phyloP scores from a whole-genome alignment of 2,888 invertebrate species.

The Leucophenga maculata region DNA sequence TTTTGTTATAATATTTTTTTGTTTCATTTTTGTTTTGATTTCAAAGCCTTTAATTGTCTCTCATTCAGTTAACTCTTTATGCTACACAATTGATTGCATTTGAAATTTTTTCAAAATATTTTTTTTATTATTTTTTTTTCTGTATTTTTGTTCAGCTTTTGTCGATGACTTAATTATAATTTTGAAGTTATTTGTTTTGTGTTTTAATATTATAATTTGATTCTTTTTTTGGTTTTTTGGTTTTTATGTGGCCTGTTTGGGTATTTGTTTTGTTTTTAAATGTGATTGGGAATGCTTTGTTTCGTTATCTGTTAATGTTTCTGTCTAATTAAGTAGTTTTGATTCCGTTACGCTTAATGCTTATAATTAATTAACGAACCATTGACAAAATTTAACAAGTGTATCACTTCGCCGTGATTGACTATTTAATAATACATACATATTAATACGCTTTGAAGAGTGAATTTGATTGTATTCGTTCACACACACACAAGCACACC shows the following conservation, averaged over 20 bases:
- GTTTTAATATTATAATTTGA: no score
- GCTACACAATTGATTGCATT: constrained; percentile 11
- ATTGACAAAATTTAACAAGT: constrained; percentile 25
- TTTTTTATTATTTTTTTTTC: neutral
- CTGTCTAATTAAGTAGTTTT: no score
- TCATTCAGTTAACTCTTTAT: neutral
- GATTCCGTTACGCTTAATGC: neutral
- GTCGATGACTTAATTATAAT: no score
- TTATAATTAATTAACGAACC: constrained; percentile 21
- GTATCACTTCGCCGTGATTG: constrained; percentile 12
- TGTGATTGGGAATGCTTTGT: no score
- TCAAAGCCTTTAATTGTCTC: constrained; percentile 20
- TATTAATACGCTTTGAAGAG: neutral
- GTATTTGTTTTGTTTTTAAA: no score
- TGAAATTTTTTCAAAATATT: neutral
- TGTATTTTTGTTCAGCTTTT: neutral
- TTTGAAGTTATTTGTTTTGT: no score
- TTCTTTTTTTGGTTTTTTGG: no score
- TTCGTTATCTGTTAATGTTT: neutral
- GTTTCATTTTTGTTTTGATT: constrained; percentile 9
- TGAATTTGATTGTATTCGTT: neutral
- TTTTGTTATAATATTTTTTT: neutral
- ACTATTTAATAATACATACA: neutral
- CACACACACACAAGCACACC: no score
- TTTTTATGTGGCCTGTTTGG: no score